Percentiles rank a stretch among this genome's conserved stretches.
Evolutionary conservation across 1,140 invertebrate genomes (phyloP).

Genomic region (Lasioglossum albipes): DNA sequence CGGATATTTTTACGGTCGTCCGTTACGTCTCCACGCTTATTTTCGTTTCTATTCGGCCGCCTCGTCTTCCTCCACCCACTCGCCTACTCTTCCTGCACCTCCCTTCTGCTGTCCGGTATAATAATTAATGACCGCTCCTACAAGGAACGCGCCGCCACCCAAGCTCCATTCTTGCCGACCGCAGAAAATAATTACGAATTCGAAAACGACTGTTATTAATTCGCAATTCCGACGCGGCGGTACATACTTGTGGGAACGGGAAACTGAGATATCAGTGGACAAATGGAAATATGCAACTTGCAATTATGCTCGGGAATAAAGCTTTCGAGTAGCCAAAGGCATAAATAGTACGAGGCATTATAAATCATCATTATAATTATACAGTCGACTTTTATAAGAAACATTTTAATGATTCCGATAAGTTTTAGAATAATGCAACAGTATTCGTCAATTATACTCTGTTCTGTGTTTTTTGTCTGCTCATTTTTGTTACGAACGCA

Average conservation of each 20-base stretch:
- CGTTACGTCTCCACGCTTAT: conserved; percentile 45
- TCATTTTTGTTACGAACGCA: too few relatives aligned
- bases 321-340: too few relatives aligned
- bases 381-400: too few relatives aligned
- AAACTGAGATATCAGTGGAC: too few relatives aligned
- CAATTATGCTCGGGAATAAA: too few relatives aligned
- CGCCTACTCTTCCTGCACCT: conserved; percentile 36
- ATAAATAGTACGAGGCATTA: too few relatives aligned
- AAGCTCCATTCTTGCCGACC: conserved; percentile 56
- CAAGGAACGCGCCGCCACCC: conserved; percentile 66
- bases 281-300: too few relatives aligned
- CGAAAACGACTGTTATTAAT: conserved; percentile 60
- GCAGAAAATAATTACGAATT: conserved; percentile 69
- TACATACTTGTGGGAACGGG: neutral
- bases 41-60: conserved; percentile 55
- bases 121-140: conserved; percentile 68
- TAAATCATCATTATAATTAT: too few relatives aligned
- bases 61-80: conserved; percentile 55
- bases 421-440: too few relatives aligned
- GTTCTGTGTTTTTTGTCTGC: too few relatives aligned
- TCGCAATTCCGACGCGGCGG: conserved; percentile 2
- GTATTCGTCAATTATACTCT: too few relatives aligned
- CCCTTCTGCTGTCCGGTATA: conserved; percentile 57
- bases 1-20: conserved; percentile 55
- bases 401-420: too few relatives aligned